phyloP scores from a whole-genome alignment of 2,888 invertebrate species.

The Teleogryllus oceanicus region DNA sequence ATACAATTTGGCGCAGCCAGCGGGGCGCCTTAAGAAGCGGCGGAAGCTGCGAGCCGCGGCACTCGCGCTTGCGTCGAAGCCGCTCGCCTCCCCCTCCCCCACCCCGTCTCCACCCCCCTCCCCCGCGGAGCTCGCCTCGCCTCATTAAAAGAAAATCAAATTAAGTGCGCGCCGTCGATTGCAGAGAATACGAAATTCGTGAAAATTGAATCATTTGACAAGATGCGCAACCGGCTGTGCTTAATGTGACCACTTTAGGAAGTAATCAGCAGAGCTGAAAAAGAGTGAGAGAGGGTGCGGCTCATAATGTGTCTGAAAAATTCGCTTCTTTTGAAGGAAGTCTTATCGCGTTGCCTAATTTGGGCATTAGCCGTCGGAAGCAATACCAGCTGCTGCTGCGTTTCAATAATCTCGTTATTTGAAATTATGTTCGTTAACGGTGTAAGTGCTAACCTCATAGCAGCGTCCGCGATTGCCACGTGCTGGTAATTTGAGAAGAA shows the following conservation, averaged over 20 bases:
- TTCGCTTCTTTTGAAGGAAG: background rate
- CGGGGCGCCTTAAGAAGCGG: background rate
- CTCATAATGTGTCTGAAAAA: background rate
- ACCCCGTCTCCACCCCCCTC: background rate
- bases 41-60: background rate
- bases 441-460: no score
- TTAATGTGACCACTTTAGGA: conserved; percentile 18
- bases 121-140: background rate
- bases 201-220: conserved; percentile 18
- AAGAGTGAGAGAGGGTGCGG: background rate
- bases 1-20: conserved; percentile 4
- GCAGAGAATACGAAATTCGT: conserved; percentile 18
- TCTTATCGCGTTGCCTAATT: background rate
- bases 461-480: no score
- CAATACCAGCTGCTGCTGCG: background rate
- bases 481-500: no score
- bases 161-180: conserved; percentile 8
- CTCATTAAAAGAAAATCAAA: conserved; percentile 18
- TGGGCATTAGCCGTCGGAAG: background rate
- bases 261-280: conserved; percentile 6
- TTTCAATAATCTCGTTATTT: background rate
- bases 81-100: background rate
- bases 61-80: background rate
- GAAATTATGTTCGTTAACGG: background rate
- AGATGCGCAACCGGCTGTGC: conserved; percentile 18